Evolutionary conservation across 1,140 invertebrate genomes (phyloP).

Genomic region (Hycleus cichorii): DNA sequence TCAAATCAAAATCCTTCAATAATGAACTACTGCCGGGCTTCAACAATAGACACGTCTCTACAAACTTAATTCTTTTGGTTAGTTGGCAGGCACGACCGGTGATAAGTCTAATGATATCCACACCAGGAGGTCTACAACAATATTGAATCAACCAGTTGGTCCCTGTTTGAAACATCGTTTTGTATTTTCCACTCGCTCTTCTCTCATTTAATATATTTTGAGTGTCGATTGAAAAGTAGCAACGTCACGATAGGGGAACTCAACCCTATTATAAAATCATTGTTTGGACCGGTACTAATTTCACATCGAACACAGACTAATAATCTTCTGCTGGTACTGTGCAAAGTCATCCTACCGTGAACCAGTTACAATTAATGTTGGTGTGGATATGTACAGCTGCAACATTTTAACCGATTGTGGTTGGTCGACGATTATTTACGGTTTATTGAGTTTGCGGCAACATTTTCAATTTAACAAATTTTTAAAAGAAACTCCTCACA

Average conservation of each 20-base stretch:
- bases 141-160: constrained; percentile 14
- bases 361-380: constrained; percentile 12
- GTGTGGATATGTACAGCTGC: constrained; percentile 1
- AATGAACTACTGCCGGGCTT: constrained; percentile 4
- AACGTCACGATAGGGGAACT: constrained; percentile 12
- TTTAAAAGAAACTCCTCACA: too few relatives aligned
- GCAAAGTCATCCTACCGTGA: constrained; percentile 12
- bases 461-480: too few relatives aligned
- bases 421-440: constrained; percentile 12
- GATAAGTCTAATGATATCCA: constrained; percentile 16
- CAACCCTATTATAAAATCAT: constrained; percentile 14
- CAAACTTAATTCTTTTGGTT: constrained; percentile 11
- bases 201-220: too few relatives aligned
- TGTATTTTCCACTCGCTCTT: too few relatives aligned
- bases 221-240: constrained; percentile 10
- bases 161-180: constrained; percentile 4
- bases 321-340: constrained; percentile 9
- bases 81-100: constrained; percentile 8
- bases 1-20: background rate
- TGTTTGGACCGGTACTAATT: constrained; percentile 16
- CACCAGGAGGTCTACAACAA: constrained; percentile 1
- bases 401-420: constrained; percentile 6
- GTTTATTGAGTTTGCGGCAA: background rate
- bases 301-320: constrained; percentile 13
- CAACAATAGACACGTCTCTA: constrained; percentile 8